Evolutionary conservation across 2,797 vertebrate genomes (phyloP).

Genomic region (Oreonectes daqikongensis): DNA sequence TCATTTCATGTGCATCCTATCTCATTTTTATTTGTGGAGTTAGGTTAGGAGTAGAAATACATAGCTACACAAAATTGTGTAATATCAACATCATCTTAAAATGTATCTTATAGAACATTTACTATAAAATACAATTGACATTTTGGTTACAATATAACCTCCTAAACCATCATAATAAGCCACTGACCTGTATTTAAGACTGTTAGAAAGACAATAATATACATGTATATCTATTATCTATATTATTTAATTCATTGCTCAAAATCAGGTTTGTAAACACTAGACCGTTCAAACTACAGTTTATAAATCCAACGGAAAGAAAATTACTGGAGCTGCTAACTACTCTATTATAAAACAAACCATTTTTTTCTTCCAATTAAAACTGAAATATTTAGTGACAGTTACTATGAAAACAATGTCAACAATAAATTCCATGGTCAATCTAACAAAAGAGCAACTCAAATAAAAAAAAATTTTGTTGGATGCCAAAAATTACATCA

Average conservation of each 20-base stretch:
- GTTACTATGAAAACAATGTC: conserved; percentile 12
- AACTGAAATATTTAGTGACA: conserved; percentile 26
- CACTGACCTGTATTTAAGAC: conserved; percentile 3
- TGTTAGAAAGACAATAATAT: not conserved
- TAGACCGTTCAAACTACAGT: conserved; percentile 42
- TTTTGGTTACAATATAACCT: conserved; percentile 6
- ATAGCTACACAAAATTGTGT: conserved; percentile 28
- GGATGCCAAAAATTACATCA: conserved; percentile 31
- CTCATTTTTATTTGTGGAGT: conserved; percentile 1
- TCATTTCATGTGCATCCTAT: not conserved
- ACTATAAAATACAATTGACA: conserved; percentile 41
- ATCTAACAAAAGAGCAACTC: conserved; percentile 9
- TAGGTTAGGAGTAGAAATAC: conserved; percentile 24
- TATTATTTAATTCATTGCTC: conserved; percentile 6
- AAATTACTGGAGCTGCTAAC: conserved; percentile 24
- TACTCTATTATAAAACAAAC: conserved; percentile 44
- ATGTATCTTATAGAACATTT: conserved; percentile 37
- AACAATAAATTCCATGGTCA: conserved; percentile 13
- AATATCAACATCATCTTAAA: conserved; percentile 51
- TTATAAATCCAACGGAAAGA: conserved; percentile 52
- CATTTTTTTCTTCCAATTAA: conserved; percentile 40
- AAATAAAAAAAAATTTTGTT: conserved; percentile 32
- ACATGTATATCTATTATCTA: conserved; percentile 10
- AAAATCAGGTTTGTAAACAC: conserved; percentile 26
- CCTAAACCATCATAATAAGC: conserved; percentile 7